Evolutionary conservation across 1,140 invertebrate genomes (phyloP).

Genomic region (Eurosta solidaginis): DNA sequence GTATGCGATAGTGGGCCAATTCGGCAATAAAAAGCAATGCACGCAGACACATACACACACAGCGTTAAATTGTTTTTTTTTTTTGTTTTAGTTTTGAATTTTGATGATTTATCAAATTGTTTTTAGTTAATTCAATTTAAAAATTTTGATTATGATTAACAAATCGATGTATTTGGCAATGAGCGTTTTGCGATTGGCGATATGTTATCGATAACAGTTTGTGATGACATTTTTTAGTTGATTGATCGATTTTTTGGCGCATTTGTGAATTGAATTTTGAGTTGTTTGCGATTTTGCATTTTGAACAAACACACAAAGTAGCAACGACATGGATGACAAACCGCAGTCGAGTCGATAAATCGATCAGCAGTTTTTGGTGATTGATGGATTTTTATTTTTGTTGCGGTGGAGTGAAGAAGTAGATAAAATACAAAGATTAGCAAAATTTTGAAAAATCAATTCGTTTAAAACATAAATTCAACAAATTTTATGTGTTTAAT

Average conservation of each 20-base stretch:
- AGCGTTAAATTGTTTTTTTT: not conserved
- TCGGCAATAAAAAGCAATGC: constrained; percentile 16
- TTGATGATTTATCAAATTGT: not conserved
- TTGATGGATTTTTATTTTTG: not conserved
- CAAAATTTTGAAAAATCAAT: constrained; percentile 27
- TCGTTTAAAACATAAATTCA: constrained; percentile 13
- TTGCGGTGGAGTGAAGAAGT: not conserved
- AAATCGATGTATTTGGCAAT: not conserved
- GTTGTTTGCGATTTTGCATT: constrained; percentile 18
- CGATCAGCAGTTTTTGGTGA: not conserved
- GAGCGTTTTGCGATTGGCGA: not conserved
- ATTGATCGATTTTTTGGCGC: constrained; percentile 5
- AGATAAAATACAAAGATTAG: constrained; percentile 31
- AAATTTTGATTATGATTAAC: not conserved
- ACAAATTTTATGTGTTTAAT: not conserved
- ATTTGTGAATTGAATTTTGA: constrained; percentile 6
- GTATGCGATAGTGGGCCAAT: not conserved
- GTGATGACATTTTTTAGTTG: not conserved
- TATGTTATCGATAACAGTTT: constrained; percentile 16
- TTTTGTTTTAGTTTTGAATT: not conserved
- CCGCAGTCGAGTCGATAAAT: constrained; percentile 9
- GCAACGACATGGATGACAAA: constrained; percentile 29
- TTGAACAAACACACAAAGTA: constrained; percentile 27
- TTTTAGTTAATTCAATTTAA: not conserved
- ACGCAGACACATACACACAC: constrained; percentile 41